Evolutionary conservation across 2,888 invertebrate species (phyloP).

Genomic region (Lucinisca nassula): DNA sequence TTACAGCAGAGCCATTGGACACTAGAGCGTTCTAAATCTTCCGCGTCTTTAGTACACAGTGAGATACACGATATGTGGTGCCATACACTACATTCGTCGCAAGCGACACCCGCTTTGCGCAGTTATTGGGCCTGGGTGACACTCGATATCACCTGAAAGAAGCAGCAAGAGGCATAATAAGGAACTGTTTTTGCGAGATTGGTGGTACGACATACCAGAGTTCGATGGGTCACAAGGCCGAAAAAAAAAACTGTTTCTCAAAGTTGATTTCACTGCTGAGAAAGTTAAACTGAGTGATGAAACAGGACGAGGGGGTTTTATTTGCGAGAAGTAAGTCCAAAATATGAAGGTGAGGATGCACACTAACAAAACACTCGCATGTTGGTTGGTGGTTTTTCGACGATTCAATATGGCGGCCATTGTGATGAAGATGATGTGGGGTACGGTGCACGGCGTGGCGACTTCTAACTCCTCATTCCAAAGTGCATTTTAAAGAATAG

Average conservation of each 20-base stretch:
- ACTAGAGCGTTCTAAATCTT: neutral
- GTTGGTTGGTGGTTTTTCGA: neutral
- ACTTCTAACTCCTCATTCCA: too few species aligned
- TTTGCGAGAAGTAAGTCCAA: neutral
- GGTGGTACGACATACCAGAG: too few species aligned
- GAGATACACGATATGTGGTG: neutral
- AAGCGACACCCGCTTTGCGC: neutral
- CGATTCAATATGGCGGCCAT: neutral
- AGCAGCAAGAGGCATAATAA: neutral
- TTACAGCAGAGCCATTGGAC: neutral
- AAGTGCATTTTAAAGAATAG: too few species aligned
- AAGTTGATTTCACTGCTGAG: neutral
- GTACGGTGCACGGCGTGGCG: conserved; percentile 5
- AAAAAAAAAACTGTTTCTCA: neutral
- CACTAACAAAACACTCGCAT: too few species aligned
- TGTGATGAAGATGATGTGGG: neutral
- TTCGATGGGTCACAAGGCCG: neutral
- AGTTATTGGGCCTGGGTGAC: neutral
- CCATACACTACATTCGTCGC: neutral
- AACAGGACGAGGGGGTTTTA: neutral
- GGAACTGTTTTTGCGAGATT: neutral
- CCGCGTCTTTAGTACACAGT: neutral
- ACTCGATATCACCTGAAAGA: neutral
- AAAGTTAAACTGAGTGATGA: neutral
- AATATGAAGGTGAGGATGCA: neutral